Percentiles rank a stretch among this genome's conserved stretches.
Evolutionary conservation across 2,113 vertebrate genomes (phyloP).

Genomic region (Ivindomyrus marchei): DNA sequence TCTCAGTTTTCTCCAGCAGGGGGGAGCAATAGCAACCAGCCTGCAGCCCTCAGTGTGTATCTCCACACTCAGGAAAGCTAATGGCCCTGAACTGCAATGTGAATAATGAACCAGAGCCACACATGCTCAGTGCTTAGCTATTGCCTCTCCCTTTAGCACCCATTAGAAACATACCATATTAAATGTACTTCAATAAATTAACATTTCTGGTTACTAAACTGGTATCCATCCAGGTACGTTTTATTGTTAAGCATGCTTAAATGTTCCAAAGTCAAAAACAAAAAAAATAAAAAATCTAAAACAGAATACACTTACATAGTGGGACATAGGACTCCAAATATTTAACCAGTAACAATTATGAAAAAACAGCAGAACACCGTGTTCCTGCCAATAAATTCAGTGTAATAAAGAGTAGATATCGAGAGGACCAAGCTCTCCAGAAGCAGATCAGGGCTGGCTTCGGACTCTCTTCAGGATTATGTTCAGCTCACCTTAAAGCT

Average conservation of each 20-base stretch:
- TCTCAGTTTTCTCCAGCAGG: neutral
- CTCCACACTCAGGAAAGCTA: neutral
- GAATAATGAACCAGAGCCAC: neutral
- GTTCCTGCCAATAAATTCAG: neutral
- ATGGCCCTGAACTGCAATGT: neutral
- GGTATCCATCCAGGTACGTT: neutral
- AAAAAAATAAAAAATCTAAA: neutral
- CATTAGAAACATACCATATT: neutral
- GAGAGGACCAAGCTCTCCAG: neutral
- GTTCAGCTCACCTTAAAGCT: constrained; percentile 79
- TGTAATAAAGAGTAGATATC: neutral
- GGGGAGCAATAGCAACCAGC: neutral
- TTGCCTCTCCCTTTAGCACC: neutral
- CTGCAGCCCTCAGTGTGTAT: neutral
- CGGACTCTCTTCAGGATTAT: neutral
- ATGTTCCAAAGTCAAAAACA: neutral
- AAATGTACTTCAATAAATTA: neutral
- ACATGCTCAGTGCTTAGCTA: neutral
- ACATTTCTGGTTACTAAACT: constrained; percentile 1
- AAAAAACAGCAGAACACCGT: neutral
- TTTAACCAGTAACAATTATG: constrained; percentile 2
- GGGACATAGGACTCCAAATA: neutral
- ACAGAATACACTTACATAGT: neutral
- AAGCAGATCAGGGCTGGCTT: neutral
- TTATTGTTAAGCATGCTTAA: neutral